Evolutionary conservation across 2,888 invertebrate genomes (phyloP), one percentile per base, ranked within the genome.

Genomic region (Drosophila picticornis): DNA sequence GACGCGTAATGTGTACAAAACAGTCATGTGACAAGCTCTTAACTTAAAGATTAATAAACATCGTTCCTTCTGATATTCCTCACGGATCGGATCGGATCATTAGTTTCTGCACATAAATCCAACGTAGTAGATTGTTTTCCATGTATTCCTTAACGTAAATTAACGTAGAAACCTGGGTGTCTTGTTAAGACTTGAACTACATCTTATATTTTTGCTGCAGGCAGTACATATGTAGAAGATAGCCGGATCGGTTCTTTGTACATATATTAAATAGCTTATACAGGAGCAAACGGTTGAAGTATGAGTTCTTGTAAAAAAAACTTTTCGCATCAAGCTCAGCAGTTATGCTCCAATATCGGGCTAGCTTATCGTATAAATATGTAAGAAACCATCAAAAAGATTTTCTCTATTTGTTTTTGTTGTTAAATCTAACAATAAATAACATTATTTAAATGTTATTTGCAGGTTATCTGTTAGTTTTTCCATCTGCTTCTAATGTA

Each of bases 391-490:
- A 4, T 46, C 25, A 7, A 25, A 9, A 25, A 13, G 0, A 4
- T 22, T 46, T 46, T 22, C 7, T 25, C 7, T 7, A 1, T 7
- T 16, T 25, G 6, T 43, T 3, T 16, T 9, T 25, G 4, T 25
- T 46, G 16, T 25, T 16, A 25, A 46, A 46, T 25, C 25, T 9
- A 25, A 25, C 16, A 25, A 16, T 16, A 13, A 16, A 25, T 25
- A 7, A 9, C 4, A 9, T 22, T 25, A 40, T 1, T 40, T 40
- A 40, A n/a, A 13, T 25, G 7, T 4, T 7, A 7, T 7, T 59
- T 48, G 40, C 19, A 75, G 65, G 50, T 59, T 13, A 66, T 56
- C 31, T 56, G 29, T 0, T 27, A 48, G 66, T 75, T 66, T 50
- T 36, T 40, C 22, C 11, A 4, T 27, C 2, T 16, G 4, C 13